A percentile compares a stretch with the other conserved stretches of the same genome.
phyloP scores from a whole-genome alignment of 2,113 vertebrate genomes.

The Dipodomys spectabilis region DNA sequence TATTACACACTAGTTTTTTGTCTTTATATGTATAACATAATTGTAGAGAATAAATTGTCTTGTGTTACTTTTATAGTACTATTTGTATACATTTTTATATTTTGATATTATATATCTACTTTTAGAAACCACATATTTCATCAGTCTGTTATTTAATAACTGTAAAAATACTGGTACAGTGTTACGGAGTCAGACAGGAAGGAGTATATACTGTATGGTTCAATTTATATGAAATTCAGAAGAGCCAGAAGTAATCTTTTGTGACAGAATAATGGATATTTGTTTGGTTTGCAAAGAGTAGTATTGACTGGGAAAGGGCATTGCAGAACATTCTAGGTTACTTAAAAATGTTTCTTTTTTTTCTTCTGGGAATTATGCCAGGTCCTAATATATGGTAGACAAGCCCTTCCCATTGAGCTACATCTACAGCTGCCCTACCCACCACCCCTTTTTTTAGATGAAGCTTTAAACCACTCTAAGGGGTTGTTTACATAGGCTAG shows the following conservation, averaged over 20 bases:
- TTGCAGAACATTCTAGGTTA: not conserved
- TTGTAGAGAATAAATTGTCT: constrained; percentile 3
- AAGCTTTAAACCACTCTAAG: too few relatives aligned
- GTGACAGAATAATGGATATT: constrained; percentile 28
- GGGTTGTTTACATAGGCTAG: too few relatives aligned
- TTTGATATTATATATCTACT: constrained; percentile 35
- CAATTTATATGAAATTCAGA: not conserved
- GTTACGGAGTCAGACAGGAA: not conserved
- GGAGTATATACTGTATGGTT: not conserved
- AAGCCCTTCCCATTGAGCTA: not conserved
- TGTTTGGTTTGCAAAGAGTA: not conserved
- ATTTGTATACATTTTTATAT: not conserved
- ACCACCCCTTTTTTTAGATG: too few relatives aligned
- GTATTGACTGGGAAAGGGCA: not conserved
- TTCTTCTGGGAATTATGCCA: not conserved
- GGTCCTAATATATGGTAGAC: not conserved
- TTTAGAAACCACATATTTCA: constrained; percentile 37
- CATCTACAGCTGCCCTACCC: not conserved
- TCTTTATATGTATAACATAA: constrained; percentile 21
- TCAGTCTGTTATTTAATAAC: not conserved
- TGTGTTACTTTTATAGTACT: constrained; percentile 32
- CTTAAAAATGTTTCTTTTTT: not conserved
- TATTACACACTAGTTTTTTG: constrained; percentile 40
- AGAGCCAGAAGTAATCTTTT: not conserved
- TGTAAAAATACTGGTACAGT: constrained; percentile 34